Evolutionary conservation across 1,140 invertebrate genomes (phyloP), one percentile per base, ranked within the genome.

Genomic region (Heliconius melpomene): DNA sequence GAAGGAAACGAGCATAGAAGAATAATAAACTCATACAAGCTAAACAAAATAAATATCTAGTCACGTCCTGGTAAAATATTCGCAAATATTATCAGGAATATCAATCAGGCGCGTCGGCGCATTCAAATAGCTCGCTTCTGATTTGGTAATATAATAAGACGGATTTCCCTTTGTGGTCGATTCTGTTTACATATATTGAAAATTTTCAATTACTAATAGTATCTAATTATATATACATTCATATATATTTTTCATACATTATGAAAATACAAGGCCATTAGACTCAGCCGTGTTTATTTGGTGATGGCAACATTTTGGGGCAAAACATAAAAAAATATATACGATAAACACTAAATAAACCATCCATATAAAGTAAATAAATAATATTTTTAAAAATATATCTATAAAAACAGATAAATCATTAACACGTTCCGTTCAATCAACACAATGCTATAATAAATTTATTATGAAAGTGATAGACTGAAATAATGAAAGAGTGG

Each of bases 51-150:
- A 36, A 20, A 72, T 80, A 78, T 84, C 85, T 79, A 84, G 82
- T 89, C 88, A 89, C 87, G 88, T 84, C 72, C 40, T 20, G 9
- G 20, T 85, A 77, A 86, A 89, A 85, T 88, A 89, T 89, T 86
- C 85, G 81, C 84, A 81, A 79, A 76, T 82, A 84, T 88, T 88
- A 88, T 86, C 79, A 82, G 78, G 83, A 88, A 86, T 90, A 84
- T 86, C 85, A 89, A 91, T 91, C 83, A 84, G 66, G 29, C 74
- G 71, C 79, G 75, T 82, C 82, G 84, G 83, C 73, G 79, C 70
- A 85, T 85, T 81, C 76, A 79, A 85, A 82, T 81, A 60, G 70
- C 71, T 46, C n/a, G n/a, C 3, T 60, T 70, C n/a, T 73, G 57
- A 82, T 82, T 82, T 82, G 78, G 81, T 82, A 77, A 79, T 82